Evolutionary conservation across 2,888 invertebrate species (phyloP), one percentile per base, ranked within the genome.

Genomic region (Pterostichus niger): DNA sequence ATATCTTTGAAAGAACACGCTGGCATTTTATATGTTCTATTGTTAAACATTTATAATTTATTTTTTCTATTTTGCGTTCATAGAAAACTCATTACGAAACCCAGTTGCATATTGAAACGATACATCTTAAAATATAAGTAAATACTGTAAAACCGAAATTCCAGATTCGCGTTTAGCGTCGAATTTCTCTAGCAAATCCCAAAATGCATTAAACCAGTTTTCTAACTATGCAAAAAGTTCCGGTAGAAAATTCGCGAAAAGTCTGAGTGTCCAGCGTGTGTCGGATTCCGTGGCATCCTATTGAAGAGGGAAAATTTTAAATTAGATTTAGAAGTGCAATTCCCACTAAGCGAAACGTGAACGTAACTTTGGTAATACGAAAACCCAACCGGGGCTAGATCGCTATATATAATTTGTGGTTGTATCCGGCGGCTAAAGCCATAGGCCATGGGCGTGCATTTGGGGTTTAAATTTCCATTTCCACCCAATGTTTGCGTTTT

Each of bases 231-330:
- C 35, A 64, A 35, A 35, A 64, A 64, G 64, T 59, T 59, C 17
- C 24, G 10, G 31, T 35, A 35, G 61, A 61, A 61, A 61, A 61
- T 33, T 33, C 35, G 3, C 35, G 13, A 64, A 35, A 64, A 33
- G 64, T 64, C n/a, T 6, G 35, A 40, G 4, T 33, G 64, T 13
- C 64, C 64, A 64, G 11, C 33, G 44, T 46, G 44, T 35, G 40
- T 15, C 40, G 56, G 35, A 35, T 78, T 59, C 31, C 31, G 17
- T 24, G 59, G 31, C 31, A 31, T 54, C 24, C 31, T 11, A 64
- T 64, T 31, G 64, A 33, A 64, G 13, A 64, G 44, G 44, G 78
- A 79, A 79, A 59, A 79, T 79, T 79, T 79, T 61, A 79, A 79
- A 79, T 79, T 79, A 59, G 64, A 79, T 64, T 64, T 64, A 33